These are phyloP conservation scores for Perca fluviatilis DNA, from an alignment of 2,113 vertebrate genomes.

Conservation along the genomic window DNA sequence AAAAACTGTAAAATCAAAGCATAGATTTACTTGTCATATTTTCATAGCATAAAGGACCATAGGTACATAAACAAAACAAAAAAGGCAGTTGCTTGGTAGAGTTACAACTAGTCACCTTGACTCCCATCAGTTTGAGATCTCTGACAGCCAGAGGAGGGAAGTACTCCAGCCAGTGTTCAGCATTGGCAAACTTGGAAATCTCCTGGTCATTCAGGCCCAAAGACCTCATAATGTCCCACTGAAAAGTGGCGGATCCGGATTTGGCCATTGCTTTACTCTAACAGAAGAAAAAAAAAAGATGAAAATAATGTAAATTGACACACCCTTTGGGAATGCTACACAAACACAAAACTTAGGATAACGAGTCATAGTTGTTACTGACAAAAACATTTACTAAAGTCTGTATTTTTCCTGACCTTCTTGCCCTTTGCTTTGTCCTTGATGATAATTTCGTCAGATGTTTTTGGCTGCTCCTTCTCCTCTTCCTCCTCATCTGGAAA, in stretches of 20 bases:
- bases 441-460: constrained; percentile 89
- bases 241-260: constrained; percentile 89
- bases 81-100: neutral
- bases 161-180: constrained; percentile 96
- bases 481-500: constrained; percentile 96
- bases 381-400: neutral
- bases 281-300: neutral
- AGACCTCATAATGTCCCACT: constrained; percentile 97
- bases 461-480: constrained; percentile 86
- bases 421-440: constrained; percentile 98
- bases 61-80: neutral
- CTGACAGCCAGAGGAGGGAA: constrained; percentile 94
- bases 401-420: constrained; percentile 84
- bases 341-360: neutral
- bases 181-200: constrained; percentile 90
- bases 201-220: constrained; percentile 92
- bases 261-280: constrained; percentile 97
- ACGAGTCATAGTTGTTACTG: neutral
- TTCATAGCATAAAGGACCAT: neutral
- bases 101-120: constrained; percentile 88
- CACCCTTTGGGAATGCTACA: neutral
- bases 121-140: constrained; percentile 94
- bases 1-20: neutral
- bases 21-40: neutral
- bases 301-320: neutral